phyloP scores from a whole-genome alignment of 2,888 invertebrate species.

The Polyploca ridens region DNA sequence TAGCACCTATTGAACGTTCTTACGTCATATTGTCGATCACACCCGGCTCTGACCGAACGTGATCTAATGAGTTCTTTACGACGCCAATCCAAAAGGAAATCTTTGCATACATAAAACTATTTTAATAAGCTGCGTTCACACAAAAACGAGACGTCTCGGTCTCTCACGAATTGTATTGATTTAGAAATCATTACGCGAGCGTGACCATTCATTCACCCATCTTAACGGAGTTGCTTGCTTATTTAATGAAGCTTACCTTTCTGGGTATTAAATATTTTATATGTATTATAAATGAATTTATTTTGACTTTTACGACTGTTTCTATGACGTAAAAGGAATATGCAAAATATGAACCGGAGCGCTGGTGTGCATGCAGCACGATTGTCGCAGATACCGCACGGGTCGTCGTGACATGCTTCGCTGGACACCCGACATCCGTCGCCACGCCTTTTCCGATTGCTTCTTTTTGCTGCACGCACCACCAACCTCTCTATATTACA shows the following conservation, averaged over 20 bases:
- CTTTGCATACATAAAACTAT: conserved; percentile 54
- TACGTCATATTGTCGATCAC: conserved; percentile 65
- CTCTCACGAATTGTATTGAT: conserved; percentile 60
- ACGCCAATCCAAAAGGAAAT: conserved; percentile 60
- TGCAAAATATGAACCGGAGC: conserved; percentile 35
- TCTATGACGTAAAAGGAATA: conserved; percentile 21
- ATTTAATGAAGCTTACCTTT: conserved; percentile 31
- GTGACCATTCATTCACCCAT: conserved; percentile 42
- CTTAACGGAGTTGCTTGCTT: conserved; percentile 41
- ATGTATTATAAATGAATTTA: conserved; percentile 19
- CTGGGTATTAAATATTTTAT: conserved; percentile 25
- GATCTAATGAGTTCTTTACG: conserved; percentile 65
- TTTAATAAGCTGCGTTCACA: conserved; percentile 61
- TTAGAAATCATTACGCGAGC: conserved; percentile 60
- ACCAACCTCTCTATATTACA: conserved; percentile 27
- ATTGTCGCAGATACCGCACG: conserved; percentile 38
- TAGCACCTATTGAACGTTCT: conserved; percentile 68
- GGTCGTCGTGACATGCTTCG: conserved; percentile 50
- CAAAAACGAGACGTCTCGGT: conserved; percentile 54
- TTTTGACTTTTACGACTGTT: conserved; percentile 18
- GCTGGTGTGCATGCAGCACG: conserved; percentile 27
- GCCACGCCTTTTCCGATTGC: conserved; percentile 60
- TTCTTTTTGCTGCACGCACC: conserved; percentile 48
- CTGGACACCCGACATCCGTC: conserved; percentile 49
- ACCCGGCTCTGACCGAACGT: conserved; percentile 51